These are phyloP conservation scores for Cryptotermes secundus DNA, from an alignment of 1,140 invertebrate species.

Conservation along the genomic window DNA sequence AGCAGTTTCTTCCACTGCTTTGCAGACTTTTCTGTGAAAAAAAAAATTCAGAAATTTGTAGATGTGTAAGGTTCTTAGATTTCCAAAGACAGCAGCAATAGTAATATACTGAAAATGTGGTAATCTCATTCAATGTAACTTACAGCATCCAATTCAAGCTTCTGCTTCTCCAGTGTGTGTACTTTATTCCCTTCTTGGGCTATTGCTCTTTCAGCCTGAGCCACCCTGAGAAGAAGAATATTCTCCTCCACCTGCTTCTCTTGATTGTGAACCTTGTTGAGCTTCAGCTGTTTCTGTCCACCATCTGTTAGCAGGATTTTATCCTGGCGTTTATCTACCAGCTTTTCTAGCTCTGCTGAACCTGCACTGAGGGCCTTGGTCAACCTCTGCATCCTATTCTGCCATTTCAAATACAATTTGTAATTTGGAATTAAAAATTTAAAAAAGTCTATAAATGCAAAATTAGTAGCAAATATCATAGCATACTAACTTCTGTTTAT, in stretches of 20 bases:
- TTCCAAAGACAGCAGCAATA: neutral
- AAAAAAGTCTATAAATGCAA: too few relatives aligned
- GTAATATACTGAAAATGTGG: neutral
- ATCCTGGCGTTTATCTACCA: conserved; percentile 51
- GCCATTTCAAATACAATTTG: neutral
- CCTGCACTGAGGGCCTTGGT: conserved; percentile 47
- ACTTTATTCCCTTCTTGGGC: conserved; percentile 56
- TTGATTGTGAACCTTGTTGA: conserved; percentile 48
- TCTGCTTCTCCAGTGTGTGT: conserved; percentile 59
- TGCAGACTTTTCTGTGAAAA: too few relatives aligned
- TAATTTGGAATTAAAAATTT: neutral
- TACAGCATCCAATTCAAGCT: conserved; percentile 57
- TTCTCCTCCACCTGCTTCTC: conserved; percentile 62
- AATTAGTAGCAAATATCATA: too few relatives aligned
- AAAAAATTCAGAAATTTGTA: too few relatives aligned
- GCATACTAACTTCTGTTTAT: too few relatives aligned
- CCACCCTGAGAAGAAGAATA: conserved; percentile 57
- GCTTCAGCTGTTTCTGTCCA: conserved; percentile 56
- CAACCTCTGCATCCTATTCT: conserved; percentile 52
- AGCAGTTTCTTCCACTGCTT: too few relatives aligned
- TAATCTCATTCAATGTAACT: conserved; percentile 34
- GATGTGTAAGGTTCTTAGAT: too few relatives aligned
- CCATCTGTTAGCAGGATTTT: conserved; percentile 51
- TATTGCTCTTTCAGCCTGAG: conserved; percentile 56
- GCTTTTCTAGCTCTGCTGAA: conserved; percentile 44